Percentiles rank a stretch among this genome's conserved stretches.
These are phyloP conservation scores for Cyanoramphus novaezelandiae DNA, from an alignment of 2,113 vertebrate genomes.

Conservation along the genomic window DNA sequence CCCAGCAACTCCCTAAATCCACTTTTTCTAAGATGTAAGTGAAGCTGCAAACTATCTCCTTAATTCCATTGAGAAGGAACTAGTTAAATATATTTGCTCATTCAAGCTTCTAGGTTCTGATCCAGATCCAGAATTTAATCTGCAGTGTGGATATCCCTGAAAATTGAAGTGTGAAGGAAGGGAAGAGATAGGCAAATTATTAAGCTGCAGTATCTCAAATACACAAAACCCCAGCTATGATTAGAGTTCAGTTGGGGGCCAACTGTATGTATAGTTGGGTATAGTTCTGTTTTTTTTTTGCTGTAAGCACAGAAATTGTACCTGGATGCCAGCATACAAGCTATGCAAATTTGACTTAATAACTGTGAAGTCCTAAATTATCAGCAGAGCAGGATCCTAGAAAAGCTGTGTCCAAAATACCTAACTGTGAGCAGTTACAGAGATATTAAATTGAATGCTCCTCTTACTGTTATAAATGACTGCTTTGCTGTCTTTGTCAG, in stretches of 20 bases:
- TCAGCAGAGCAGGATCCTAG: neutral
- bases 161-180: neutral
- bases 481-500: slow-evolving; percentile 54
- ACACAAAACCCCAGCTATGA: neutral
- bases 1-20: neutral
- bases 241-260: neutral
- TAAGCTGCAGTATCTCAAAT: neutral
- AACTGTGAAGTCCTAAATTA: neutral
- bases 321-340: neutral
- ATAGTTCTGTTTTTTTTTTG: neutral
- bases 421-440: slow-evolving; percentile 17
- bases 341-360: slow-evolving; percentile 9
- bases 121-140: neutral
- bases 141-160: neutral
- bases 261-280: neutral
- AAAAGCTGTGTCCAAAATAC: slow-evolving; percentile 17
- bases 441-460: slow-evolving; percentile 38
- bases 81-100: neutral
- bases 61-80: neutral
- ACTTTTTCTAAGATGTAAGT: neutral
- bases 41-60: neutral
- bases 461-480: slow-evolving; percentile 28
- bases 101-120: neutral
- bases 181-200: neutral
- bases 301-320: neutral